A percentile compares a stretch with the other conserved stretches of the same genome.
These are phyloP conservation scores for Eilema caniola DNA, from an alignment of 2,888 invertebrate genomes.

Conservation along the genomic window DNA sequence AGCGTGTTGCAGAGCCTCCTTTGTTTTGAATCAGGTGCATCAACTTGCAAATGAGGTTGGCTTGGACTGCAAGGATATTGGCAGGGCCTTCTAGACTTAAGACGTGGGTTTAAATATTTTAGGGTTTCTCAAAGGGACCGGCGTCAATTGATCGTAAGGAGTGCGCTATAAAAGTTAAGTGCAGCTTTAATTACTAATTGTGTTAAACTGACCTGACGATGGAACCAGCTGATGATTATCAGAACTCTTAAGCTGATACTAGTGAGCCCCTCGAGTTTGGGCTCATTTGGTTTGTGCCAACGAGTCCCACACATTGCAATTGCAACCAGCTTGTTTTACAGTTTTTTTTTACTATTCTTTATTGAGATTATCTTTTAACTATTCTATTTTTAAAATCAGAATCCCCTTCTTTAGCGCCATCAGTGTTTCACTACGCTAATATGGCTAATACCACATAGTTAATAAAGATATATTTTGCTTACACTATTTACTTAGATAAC, in stretches of 20 bases:
- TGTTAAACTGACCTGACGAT: not conserved
- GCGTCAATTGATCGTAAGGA: too few relatives aligned
- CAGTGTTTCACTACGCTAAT: not conserved
- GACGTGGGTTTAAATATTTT: not conserved
- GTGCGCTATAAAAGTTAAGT: too few relatives aligned
- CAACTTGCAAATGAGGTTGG: too few relatives aligned
- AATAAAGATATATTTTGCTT: not conserved
- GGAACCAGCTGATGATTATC: not conserved
- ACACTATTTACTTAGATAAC: constrained; percentile 24
- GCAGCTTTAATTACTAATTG: not conserved
- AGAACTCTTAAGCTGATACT: not conserved
- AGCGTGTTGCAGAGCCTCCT: too few relatives aligned
- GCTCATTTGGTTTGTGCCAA: not conserved
- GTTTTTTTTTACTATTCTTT: not conserved
- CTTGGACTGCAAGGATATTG: too few relatives aligned
- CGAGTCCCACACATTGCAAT: not conserved
- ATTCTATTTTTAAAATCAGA: not conserved
- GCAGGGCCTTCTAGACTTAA: too few relatives aligned
- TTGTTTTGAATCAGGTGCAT: too few relatives aligned
- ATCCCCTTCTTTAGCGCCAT: not conserved
- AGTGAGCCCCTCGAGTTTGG: not conserved
- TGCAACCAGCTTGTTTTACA: too few relatives aligned
- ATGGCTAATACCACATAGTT: not conserved
- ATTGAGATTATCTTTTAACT: not conserved
- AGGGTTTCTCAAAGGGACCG: not conserved